Evolutionary conservation across 2,797 vertebrate genomes (phyloP).

Genomic region (Ciconia nigra): DNA sequence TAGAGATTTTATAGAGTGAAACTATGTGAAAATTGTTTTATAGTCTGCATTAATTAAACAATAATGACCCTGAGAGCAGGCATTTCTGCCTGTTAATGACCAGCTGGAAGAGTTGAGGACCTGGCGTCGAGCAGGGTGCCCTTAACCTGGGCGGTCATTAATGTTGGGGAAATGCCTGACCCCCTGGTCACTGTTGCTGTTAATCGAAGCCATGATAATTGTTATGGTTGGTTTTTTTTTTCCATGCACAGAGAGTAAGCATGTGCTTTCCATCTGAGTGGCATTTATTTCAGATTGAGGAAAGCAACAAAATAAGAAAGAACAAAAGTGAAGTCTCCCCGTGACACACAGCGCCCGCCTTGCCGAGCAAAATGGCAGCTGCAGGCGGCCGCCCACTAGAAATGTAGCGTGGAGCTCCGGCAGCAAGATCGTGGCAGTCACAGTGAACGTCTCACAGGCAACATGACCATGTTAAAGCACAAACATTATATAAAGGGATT

Average conservation of each 20-base stretch:
- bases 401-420: accelerated
- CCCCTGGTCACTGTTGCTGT: neutral
- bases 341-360: accelerated
- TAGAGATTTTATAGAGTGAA: neutral
- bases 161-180: neutral
- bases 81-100: constrained; percentile 33
- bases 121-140: neutral
- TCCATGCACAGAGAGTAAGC: neutral
- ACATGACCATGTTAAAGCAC: neutral
- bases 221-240: neutral
- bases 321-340: neutral
- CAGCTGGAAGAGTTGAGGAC: constrained; percentile 20
- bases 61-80: constrained; percentile 13
- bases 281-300: neutral
- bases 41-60: constrained; percentile 54
- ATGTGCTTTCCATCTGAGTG: neutral
- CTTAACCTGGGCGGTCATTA: constrained; percentile 9
- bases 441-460: neutral
- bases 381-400: accelerated
- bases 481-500: neutral
- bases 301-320: neutral
- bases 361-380: neutral
- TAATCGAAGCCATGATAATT: constrained; percentile 39
- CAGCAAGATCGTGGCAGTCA: neutral
- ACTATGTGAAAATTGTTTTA: neutral